Conservation (phyloP, 2,113 vertebrate species). For the Actenoides hombroni region DNA sequence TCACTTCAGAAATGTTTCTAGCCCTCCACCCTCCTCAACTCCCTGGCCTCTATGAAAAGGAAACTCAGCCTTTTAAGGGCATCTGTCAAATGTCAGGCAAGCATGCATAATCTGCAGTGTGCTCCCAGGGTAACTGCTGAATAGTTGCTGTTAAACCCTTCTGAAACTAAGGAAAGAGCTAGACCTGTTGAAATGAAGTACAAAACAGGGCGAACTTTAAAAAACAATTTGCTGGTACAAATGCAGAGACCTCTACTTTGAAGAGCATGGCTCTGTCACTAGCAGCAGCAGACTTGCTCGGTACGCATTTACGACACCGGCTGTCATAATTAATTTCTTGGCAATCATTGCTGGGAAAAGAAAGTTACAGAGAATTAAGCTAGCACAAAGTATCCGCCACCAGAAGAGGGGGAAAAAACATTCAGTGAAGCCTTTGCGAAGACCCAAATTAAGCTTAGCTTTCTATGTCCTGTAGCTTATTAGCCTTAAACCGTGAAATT, state of each 20-base stretch:
- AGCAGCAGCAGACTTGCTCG: background rate
- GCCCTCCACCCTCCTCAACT: conserved; percentile 30
- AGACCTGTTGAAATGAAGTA: conserved; percentile 1
- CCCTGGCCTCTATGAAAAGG: conserved; percentile 1
- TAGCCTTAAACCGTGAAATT: conserved; percentile 44
- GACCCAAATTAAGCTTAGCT: conserved; percentile 9
- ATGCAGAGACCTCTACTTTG: background rate
- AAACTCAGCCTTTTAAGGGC: conserved; percentile 32
- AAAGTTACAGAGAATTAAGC: conserved; percentile 19
- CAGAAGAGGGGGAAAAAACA: background rate
- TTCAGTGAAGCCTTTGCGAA: background rate
- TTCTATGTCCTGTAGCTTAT: background rate
- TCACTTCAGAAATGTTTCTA: conserved; percentile 52
- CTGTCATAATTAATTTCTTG: conserved; percentile 53
- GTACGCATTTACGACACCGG: fast-evolving
- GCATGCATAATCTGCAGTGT: conserved; percentile 52
- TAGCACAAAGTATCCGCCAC: background rate
- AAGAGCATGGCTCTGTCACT: background rate
- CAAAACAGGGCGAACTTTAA: background rate
- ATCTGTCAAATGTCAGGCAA: conserved; percentile 59
- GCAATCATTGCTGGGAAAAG: background rate
- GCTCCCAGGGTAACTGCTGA: conserved; percentile 36
- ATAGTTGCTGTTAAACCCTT: conserved; percentile 21
- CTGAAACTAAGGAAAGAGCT: conserved; percentile 9
- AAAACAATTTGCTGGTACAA: background rate